Conservation (phyloP, 1,140 invertebrate species). For the Mycetomoellerius zeteki region DNA sequence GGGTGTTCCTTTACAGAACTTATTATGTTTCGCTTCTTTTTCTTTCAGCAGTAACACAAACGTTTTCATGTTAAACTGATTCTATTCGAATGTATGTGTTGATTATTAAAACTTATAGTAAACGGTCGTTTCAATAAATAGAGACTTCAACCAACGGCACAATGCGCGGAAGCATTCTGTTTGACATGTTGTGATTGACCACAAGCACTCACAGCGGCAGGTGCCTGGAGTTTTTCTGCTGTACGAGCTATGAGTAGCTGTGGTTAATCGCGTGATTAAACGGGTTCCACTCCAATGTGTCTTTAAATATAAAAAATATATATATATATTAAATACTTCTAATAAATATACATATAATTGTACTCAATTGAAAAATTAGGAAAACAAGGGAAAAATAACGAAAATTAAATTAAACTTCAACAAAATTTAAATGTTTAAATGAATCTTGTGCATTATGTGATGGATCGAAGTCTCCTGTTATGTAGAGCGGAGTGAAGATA, state of each 20-base stretch:
- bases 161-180: not conserved
- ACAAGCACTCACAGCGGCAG: too few species aligned
- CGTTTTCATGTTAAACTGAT: not conserved
- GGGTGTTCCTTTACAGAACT: slow-evolving; percentile 5
- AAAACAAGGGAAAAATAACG: not conserved
- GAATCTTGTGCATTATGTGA: slow-evolving; percentile 27
- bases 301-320: slow-evolving; percentile 21
- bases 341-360: too few species aligned
- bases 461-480: slow-evolving; percentile 23
- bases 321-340: not conserved
- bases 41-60: not conserved
- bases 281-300: too few species aligned
- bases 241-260: too few species aligned
- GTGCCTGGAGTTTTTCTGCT: too few species aligned
- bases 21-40: not conserved
- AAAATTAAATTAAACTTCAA: slow-evolving; percentile 15
- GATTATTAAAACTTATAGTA: slow-evolving; percentile 27
- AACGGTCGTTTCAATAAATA: not conserved
- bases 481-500: slow-evolving; percentile 8
- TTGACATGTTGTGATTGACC: too few species aligned
- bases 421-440: slow-evolving; percentile 20
- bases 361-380: too few species aligned
- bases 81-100: slow-evolving; percentile 6
- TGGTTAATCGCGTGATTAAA: too few species aligned
- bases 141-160: slow-evolving; percentile 18